Evolutionary conservation across 2,888 invertebrate species (phyloP), one percentile per base, ranked within the genome.

Genomic region (Eumerus sabulonum): DNA sequence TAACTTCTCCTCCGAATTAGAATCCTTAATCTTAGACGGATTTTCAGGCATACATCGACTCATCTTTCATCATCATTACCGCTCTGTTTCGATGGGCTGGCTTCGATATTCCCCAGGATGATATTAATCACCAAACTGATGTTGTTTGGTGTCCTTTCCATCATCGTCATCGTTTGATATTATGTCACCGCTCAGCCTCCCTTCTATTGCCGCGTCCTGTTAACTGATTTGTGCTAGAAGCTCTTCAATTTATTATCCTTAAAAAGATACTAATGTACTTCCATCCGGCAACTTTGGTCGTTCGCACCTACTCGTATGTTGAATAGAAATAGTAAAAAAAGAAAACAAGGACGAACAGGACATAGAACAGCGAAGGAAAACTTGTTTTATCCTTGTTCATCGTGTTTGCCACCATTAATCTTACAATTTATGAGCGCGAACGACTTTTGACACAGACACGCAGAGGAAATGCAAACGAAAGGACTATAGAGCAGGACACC

Each of bases 341-440:
- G 27, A 27, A 27, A 27, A 27, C 2, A 27, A 7, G 27, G 27
- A 27, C 27, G 27, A 27, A 27, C 27, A 27, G 7, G 27, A 27
- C 2, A 27, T 27, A 27, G 27, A 27, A 7, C 27, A 27, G 27
- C 27, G 7, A 27, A 27, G 3, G 27, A n/a, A 56, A 19, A 36
- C 42, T 54, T 38, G 40, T 42, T 50, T 40, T 51, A 62, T 67
- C 63, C 57, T 63, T 70, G 63, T 48, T 59, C 40, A 4, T 40
- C 12, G 51, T 76, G 47, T 63, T 64, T 62, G 57, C 63, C 13
- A 27, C 42, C 76, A 76, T 76, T 63, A 70, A 76, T 76, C 70
- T 70, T 57, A 16, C 47, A 47, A 70, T 76, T 76, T 62, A 70
- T 70, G 63, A 76, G 27, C 27, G 27, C 3, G 3, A 27, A 7